phyloP scores from a whole-genome alignment of 1,140 invertebrate genomes.

The Drosophila trapezifrons region DNA sequence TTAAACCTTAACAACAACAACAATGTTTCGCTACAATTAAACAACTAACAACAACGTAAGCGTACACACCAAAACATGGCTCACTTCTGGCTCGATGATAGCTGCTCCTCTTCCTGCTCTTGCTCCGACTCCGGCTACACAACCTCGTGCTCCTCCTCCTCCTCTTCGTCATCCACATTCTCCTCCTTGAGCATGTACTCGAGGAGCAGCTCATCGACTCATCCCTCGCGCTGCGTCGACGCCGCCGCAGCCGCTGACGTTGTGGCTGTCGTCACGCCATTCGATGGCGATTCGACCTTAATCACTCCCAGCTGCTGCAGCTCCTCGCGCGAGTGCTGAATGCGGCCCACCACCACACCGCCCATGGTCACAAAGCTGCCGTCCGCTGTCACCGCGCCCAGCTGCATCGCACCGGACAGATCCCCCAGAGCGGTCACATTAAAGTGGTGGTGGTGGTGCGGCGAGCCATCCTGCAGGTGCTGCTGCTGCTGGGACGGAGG shows the following conservation, averaged over 20 bases:
- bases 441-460: slow-evolving; percentile 76
- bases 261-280: slow-evolving; percentile 46
- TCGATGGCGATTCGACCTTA: slow-evolving; percentile 77
- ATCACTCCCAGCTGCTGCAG: slow-evolving; percentile 78
- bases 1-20: slow-evolving; percentile 81
- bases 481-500: slow-evolving; percentile 58
- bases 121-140: slow-evolving; percentile 32
- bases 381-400: slow-evolving; percentile 77
- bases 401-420: slow-evolving; percentile 72
- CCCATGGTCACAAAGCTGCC: slow-evolving; percentile 82
- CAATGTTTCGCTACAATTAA: slow-evolving; percentile 80
- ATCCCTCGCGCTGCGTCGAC: slow-evolving; percentile 71
- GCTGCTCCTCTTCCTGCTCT: slow-evolving; percentile 36
- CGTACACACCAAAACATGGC: slow-evolving; percentile 67
- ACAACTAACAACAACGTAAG: slow-evolving; percentile 82
- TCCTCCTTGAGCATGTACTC: slow-evolving; percentile 73
- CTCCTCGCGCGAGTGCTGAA: slow-evolving; percentile 75
- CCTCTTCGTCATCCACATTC: slow-evolving; percentile 37
- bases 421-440: slow-evolving; percentile 76
- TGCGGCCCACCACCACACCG: slow-evolving; percentile 77
- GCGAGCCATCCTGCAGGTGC: slow-evolving; percentile 59
- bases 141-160: slow-evolving; percentile 15
- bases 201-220: slow-evolving; percentile 74
- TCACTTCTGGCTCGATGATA: slow-evolving; percentile 34
- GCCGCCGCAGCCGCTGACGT: slow-evolving; percentile 34